Evolutionary conservation across 2,797 vertebrate genomes (phyloP).

Genomic region (Brachyrhaphis roseni): DNA sequence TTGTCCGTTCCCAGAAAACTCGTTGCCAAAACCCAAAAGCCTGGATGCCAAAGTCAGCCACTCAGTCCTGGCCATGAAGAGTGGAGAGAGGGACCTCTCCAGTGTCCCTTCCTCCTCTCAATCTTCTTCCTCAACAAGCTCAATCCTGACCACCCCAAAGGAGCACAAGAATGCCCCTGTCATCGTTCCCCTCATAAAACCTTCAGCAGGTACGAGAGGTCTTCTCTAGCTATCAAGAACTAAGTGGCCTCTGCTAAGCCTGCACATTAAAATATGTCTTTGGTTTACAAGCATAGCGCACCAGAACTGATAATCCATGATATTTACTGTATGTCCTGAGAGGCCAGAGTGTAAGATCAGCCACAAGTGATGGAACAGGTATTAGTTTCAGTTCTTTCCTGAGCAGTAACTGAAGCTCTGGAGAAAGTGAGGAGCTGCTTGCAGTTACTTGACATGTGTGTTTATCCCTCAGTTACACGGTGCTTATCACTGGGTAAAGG

Average conservation of each 20-base stretch:
- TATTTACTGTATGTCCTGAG: slow-evolving; percentile 11
- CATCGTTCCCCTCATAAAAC: slow-evolving; percentile 96
- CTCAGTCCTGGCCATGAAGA: slow-evolving; percentile 87
- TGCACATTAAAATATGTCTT: background rate
- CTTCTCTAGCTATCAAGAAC: background rate
- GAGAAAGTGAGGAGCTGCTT: slow-evolving; percentile 16
- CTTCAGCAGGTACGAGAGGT: slow-evolving; percentile 90
- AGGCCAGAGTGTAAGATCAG: slow-evolving; percentile 16
- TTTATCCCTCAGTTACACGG: slow-evolving; percentile 7
- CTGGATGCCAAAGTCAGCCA: slow-evolving; percentile 86
- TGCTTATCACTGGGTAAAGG: slow-evolving; percentile 1
- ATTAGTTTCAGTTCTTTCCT: slow-evolving; percentile 21
- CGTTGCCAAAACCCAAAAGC: slow-evolving; percentile 92
- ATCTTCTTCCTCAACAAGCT: slow-evolving; percentile 83
- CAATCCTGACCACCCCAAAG: slow-evolving; percentile 81
- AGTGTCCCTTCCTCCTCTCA: slow-evolving; percentile 79
- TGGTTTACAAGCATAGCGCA: background rate
- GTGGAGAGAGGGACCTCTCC: slow-evolving; percentile 86
- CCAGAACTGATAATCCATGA: slow-evolving; percentile 5
- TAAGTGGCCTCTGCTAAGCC: background rate
- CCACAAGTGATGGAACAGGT: slow-evolving; percentile 13
- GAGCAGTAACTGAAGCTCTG: slow-evolving; percentile 18
- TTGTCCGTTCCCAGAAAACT: slow-evolving; percentile 88
- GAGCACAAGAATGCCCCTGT: slow-evolving; percentile 93
- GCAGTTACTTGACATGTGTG: slow-evolving; percentile 4